phyloP scores from a whole-genome alignment of 2,888 invertebrate species.

The Octonoba sinensis region DNA sequence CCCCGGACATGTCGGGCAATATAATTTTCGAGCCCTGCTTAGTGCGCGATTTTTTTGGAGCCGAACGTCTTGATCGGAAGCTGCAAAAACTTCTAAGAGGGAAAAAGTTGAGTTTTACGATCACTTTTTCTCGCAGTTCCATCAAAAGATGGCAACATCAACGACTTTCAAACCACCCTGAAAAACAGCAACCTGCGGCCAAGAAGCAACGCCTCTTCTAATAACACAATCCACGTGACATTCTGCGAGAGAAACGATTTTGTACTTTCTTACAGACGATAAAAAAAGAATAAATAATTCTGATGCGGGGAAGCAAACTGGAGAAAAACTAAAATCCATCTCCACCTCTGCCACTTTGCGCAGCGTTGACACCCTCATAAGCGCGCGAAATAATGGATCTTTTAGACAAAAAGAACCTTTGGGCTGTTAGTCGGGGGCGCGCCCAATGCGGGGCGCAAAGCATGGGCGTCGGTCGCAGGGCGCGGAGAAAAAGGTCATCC shows the following conservation, averaged over 20 bases:
- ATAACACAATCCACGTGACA: constrained; percentile 47
- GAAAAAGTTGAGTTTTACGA: too few relatives aligned
- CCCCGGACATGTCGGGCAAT: too few relatives aligned
- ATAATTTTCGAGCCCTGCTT: too few relatives aligned
- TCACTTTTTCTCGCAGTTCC: not conserved
- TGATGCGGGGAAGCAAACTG: too few relatives aligned
- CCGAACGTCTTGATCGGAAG: too few relatives aligned
- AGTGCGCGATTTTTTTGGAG: too few relatives aligned
- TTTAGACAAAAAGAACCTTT: constrained; percentile 39
- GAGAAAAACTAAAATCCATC: not conserved
- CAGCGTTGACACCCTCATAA: constrained; percentile 52
- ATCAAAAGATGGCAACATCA: not conserved
- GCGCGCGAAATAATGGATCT: constrained; percentile 35
- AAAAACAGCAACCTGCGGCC: constrained; percentile 7
- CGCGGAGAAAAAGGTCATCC: too few relatives aligned
- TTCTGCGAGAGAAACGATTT: too few relatives aligned
- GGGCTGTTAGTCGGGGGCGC: constrained; percentile 42
- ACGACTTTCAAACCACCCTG: constrained; percentile 19
- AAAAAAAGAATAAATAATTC: too few relatives aligned
- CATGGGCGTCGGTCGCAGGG: constrained; percentile 41
- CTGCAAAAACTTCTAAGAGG: too few relatives aligned
- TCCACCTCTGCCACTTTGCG: constrained; percentile 23
- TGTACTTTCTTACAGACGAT: too few relatives aligned
- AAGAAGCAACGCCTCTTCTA: constrained; percentile 48
- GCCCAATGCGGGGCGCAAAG: constrained; percentile 35